Evolutionary conservation across 2,113 vertebrate species (phyloP).

Genomic region (Pantherophis guttatus): DNA sequence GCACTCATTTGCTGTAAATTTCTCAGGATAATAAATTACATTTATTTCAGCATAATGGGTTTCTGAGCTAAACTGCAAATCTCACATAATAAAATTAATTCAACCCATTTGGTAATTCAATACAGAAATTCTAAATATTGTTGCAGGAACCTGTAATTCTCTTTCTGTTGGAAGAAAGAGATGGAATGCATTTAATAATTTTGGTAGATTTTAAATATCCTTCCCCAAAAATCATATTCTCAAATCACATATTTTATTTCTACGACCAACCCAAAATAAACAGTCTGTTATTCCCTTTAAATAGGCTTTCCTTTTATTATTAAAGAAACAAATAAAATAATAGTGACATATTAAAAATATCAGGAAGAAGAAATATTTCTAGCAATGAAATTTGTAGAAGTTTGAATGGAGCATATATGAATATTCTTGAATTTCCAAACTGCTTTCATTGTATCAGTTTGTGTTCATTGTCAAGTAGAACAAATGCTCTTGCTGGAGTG

Average conservation of each 20-base stretch:
- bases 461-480: not conserved
- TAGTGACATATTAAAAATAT: slow-evolving; percentile 30
- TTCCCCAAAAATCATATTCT: not conserved
- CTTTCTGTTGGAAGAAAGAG: not conserved
- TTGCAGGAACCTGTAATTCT: not conserved
- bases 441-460: not conserved
- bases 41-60: not conserved
- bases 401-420: slow-evolving; percentile 22
- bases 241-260: not conserved
- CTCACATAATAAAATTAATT: not conserved
- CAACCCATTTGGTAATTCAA: not conserved
- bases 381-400: slow-evolving; percentile 15
- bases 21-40: not conserved
- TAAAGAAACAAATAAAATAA: slow-evolving; percentile 21
- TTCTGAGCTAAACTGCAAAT: not conserved
- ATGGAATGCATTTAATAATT: not conserved
- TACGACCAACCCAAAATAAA: not conserved
- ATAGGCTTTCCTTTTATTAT: accelerated
- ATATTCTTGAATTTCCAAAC: slow-evolving; percentile 36
- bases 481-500: not conserved
- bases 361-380: slow-evolving; percentile 27
- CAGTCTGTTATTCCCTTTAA: not conserved
- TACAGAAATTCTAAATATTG: not conserved
- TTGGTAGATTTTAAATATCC: not conserved
- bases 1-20: not conserved